Evolutionary conservation across 2,113 vertebrate genomes (phyloP).

Genomic region (Thymallus thymallus): DNA sequence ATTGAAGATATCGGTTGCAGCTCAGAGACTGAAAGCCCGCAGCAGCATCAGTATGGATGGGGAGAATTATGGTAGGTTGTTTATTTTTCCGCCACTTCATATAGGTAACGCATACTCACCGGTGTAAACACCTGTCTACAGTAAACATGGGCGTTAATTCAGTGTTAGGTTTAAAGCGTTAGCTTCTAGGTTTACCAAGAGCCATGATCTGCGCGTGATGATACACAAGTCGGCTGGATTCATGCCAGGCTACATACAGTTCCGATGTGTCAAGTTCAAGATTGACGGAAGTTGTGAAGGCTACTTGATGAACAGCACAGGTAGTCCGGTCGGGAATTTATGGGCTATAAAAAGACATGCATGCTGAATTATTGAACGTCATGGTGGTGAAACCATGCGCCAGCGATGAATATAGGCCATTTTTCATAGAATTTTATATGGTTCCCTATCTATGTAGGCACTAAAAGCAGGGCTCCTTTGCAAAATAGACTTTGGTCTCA

Average conservation of each 20-base stretch:
- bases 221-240: neutral
- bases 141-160: too few species aligned
- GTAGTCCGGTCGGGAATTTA: constrained; percentile 27
- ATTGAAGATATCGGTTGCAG: constrained; percentile 29
- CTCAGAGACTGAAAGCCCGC: constrained; percentile 32
- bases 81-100: neutral
- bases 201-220: neutral
- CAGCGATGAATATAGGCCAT: neutral
- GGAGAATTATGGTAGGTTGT: constrained; percentile 60
- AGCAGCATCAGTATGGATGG: constrained; percentile 64
- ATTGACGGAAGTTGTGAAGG: neutral
- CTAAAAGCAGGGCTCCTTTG: neutral
- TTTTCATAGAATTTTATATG: neutral
- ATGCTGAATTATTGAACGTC: constrained; percentile 51
- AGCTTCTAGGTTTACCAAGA: neutral
- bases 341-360: constrained; percentile 28
- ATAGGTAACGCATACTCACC: neutral
- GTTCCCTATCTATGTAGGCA: neutral
- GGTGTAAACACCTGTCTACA: neutral
- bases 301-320: constrained; percentile 16
- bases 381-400: neutral
- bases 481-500: neutral
- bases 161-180: too few species aligned
- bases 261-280: neutral
- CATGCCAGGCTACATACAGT: neutral